Evolutionary conservation across 2,113 vertebrate genomes (phyloP).

Genomic region (Galbula dea): DNA sequence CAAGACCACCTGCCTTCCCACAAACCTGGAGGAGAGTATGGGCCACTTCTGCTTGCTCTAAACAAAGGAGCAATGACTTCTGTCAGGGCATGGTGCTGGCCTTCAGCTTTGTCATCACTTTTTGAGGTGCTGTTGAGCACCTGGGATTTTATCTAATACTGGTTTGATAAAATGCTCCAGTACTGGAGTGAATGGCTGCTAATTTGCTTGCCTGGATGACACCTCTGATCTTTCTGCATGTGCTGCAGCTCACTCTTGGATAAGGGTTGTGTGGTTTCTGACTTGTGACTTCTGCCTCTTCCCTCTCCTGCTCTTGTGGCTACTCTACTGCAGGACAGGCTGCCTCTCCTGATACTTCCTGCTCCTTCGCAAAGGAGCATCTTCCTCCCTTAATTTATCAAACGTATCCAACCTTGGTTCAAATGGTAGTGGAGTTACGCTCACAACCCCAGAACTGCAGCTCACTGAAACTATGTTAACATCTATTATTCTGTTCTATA

Average conservation of each 20-base stretch:
- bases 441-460: background rate
- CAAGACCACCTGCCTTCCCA: background rate
- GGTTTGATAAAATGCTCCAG: background rate
- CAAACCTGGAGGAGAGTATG: background rate
- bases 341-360: background rate
- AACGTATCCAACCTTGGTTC: background rate
- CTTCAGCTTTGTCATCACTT: background rate
- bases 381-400: background rate
- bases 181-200: background rate
- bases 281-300: background rate
- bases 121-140: background rate
- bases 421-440: background rate
- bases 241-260: background rate
- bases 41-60: background rate
- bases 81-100: background rate
- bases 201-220: background rate
- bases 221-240: background rate
- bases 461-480: background rate
- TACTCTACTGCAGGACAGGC: background rate
- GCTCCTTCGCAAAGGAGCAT: background rate
- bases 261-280: background rate
- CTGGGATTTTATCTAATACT: background rate
- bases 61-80: background rate
- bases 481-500: no score
- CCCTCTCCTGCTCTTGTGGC: background rate